Base-by-base conservation (phyloP, 2,113 vertebrate species). In the Labrus mixtus region DNA sequence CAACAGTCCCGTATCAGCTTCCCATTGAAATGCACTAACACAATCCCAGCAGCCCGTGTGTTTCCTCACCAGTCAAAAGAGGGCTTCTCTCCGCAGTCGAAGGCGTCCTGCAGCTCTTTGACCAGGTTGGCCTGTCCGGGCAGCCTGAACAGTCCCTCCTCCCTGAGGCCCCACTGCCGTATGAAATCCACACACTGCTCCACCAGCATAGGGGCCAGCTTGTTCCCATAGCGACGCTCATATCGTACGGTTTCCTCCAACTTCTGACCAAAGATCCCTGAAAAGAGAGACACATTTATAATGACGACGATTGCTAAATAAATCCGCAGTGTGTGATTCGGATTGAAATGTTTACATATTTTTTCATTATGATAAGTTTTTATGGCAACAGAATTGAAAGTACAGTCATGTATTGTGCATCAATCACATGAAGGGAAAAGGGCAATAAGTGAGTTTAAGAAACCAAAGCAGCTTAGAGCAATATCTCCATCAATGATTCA, bases 161-260 rank as follows among this genome's bases (percentile, higher is more conserved):
- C 98, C 63, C 89, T 94, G 33, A 99, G 95, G 36, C 98, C 98
- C 87, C 95, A 83, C 85, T 95, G 95, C 0, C 98, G 95, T 82
- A 99, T 99, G 81, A 99, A 99, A 85, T 98, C 97, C 88, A 96
- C 98, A 0, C 98, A 99, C 87, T 99, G 97, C 66, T 99, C 97
- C 79, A 99, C 98, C 93, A 99, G 79, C 97, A 98, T 95, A 0
- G 98, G 98, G 2, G 97, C 97, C 84, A 96, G 85, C 69, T 95
- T 97, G 89, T 94, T 95, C 79, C 97, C 97, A 25, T 95, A 98
- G 11, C 97, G 94, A 25, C 96, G 96, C 72, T 99, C 98, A 0
- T 96, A 99, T 0, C 96, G 95, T 1, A 99, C 96, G 0, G 98
- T 99, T 63, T 99, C 98, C 93, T 99, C 98, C 79, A 99, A 87